Percentiles rank a stretch among this genome's conserved stretches.
phyloP scores from a whole-genome alignment of 2,113 vertebrate species.

The Corythornis vintsioides region DNA sequence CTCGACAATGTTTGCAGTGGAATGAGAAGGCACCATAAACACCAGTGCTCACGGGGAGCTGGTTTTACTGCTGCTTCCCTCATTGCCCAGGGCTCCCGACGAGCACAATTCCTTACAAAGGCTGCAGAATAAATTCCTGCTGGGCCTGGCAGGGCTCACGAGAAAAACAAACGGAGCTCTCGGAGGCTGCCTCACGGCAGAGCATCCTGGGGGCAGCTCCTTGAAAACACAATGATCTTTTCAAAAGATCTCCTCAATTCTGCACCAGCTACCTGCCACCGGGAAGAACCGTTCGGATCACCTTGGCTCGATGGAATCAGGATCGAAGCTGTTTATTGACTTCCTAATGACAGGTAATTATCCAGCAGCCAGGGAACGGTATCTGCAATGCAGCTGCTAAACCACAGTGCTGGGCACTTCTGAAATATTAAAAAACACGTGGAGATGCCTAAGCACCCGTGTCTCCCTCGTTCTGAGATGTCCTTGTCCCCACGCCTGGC shows the following conservation, averaged over 20 bases:
- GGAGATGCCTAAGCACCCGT: neutral
- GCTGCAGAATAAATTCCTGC: neutral
- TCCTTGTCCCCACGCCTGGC: rapidly evolving
- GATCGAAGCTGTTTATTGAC: constrained; percentile 12
- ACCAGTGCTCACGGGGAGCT: neutral
- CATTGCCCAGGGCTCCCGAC: neutral
- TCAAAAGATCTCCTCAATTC: neutral
- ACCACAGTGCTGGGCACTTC: neutral
- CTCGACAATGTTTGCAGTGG: neutral
- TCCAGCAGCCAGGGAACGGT: neutral
- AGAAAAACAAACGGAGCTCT: neutral
- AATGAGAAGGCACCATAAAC: neutral
- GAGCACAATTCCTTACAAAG: neutral
- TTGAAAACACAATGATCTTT: neutral
- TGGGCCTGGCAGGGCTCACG: neutral
- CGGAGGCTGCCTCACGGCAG: neutral
- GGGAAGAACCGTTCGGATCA: neutral
- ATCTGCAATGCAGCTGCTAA: neutral
- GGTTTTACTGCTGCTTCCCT: neutral
- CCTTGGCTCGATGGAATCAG: neutral
- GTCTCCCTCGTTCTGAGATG: neutral
- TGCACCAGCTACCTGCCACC: neutral
- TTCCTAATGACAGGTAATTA: constrained; percentile 26
- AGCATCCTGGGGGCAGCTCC: neutral
- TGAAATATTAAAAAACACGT: neutral